These are phyloP conservation scores for Cavia porcellus DNA, from an alignment of 2,113 vertebrate species.

Conservation along the genomic window DNA sequence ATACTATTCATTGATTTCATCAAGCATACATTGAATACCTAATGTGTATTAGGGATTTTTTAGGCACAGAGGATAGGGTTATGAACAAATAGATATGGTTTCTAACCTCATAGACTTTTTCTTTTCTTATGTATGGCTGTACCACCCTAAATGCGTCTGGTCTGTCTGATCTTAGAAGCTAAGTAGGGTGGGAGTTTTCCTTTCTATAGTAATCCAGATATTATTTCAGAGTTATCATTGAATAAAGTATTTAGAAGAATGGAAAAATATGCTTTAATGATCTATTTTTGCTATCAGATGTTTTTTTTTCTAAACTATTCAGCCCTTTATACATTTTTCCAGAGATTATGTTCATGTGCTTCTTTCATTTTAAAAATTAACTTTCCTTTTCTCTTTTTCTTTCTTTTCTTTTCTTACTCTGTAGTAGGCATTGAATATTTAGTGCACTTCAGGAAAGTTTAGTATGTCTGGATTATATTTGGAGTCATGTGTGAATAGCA, in stretches of 20 bases:
- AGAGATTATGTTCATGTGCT: slow-evolving; percentile 15
- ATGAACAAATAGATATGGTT: slow-evolving; percentile 9
- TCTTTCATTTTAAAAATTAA: slow-evolving; percentile 35
- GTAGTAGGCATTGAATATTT: slow-evolving; percentile 38
- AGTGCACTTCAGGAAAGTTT: slow-evolving; percentile 38
- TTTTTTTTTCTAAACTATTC: neutral
- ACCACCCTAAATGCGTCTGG: neutral
- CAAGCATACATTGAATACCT: neutral
- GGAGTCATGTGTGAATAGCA: slow-evolving; percentile 40
- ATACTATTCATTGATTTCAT: slow-evolving; percentile 30
- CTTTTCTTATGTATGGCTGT: neutral
- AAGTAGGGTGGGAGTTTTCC: neutral
- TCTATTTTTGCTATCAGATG: neutral
- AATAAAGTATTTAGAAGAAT: slow-evolving; percentile 61
- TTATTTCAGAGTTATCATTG: slow-evolving; percentile 49
- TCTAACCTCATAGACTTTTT: slow-evolving; percentile 11
- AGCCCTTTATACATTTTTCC: slow-evolving; percentile 21
- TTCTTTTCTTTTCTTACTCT: slow-evolving; percentile 51
- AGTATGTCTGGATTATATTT: slow-evolving; percentile 20
- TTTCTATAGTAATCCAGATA: slow-evolving; percentile 23
- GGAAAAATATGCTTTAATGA: slow-evolving; percentile 16
- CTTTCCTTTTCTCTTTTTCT: neutral
- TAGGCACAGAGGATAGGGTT: slow-evolving; percentile 26
- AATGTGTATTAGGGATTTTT: neutral
- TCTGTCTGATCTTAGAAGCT: neutral